Evolutionary conservation across 1,140 invertebrate species (phyloP), one percentile per base, ranked within the genome.

Genomic region (Scaptomyza hsui): DNA sequence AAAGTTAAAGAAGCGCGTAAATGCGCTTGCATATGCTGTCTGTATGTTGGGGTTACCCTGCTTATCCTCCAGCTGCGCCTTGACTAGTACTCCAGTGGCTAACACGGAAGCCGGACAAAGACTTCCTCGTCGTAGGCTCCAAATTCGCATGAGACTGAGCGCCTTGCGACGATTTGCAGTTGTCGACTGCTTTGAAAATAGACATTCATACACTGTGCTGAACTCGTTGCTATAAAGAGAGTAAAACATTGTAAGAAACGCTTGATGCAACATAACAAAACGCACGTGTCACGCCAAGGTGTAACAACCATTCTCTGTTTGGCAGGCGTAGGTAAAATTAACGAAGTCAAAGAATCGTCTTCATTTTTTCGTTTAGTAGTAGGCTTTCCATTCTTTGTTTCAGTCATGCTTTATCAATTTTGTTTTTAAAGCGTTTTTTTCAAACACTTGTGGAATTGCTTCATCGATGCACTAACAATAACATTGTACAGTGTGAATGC

Each of bases 1-100:
- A 18, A 89, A 91, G 52, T 91, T 91, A 37, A 89, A 83, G 51
- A 91, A 91, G 4, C 90, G 68, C 0, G 78, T 91, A 16, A 91
- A 83, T 12, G 89, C 78, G 12, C 65, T 86, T 1, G 89, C 78
- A 67, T 91, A 91, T 6, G 71, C 63, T 0, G 52, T 71, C 35
- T 83, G 72, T n/a, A 89, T 49, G 1, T 65, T 70, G 1, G 9
- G 1, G 13, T 47, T 72, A 18, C 59, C 75, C 42, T 74, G 35
- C 10, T 42, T 56, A 44, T 75, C 75, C 21, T 75, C 51, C 19
- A 90, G 21, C 44, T 86, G 75, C 2, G 89, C 78, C 13, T 79
- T 51, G 0, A 91, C 41, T 7, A 91, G 72, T 1, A 78, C 74
- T 4, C 61, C 67, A 15, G 91, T 91, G 24, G 89, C 90, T n/a